Base-by-base conservation (phyloP, 2,113 vertebrate genomes). In the Cottus gobio region DNA sequence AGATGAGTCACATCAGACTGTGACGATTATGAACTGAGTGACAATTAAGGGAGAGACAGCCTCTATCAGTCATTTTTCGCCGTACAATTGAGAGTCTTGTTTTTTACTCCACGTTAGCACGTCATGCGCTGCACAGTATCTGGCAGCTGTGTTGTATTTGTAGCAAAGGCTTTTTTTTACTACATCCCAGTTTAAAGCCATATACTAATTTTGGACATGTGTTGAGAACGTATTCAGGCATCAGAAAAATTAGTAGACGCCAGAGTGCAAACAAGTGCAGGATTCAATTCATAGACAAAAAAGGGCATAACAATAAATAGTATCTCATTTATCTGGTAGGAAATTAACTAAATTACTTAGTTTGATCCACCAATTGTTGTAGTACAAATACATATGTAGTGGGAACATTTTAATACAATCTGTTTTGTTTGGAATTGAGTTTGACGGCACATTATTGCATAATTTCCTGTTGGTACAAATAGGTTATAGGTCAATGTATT, bases 1-100 rank as follows among this genome's bases (percentile, higher is more conserved):
- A n/a, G 64, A 79, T 60, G 74, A 84, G 36, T 80, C 74, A 72
- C 60, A 48, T 70, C 65, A 77, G n/a, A 46, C 36, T 31, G 77
- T 36, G 67, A 76, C 18, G 39, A 57, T 79, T 63, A 77, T 44
- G 11, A 79, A 71, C 57, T 54, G 57, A 71, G 80, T 61, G 66
- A 80, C 34, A 58, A 68, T 80, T 68, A 82, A 67, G 26, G 58
- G 57, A 56, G 63, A 82, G 34, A 50, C 37, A 4, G 73, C 52
- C n/a, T 71, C 57, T 7, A 61, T 58, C 36, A 73, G 37, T 34
- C 10, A 1, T 44, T 66, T 75, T 56, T 82, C 64, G 78, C 24
- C 64, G 22, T 22, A 76, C 66, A 62, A 60, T 39, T 68, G 24
- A 60, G 44, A 60, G 44, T 64, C 36, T 61, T 3, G 24, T 50